Conservation (phyloP, 2,888 invertebrate genomes). For the Phytoseiulus persimilis region DNA sequence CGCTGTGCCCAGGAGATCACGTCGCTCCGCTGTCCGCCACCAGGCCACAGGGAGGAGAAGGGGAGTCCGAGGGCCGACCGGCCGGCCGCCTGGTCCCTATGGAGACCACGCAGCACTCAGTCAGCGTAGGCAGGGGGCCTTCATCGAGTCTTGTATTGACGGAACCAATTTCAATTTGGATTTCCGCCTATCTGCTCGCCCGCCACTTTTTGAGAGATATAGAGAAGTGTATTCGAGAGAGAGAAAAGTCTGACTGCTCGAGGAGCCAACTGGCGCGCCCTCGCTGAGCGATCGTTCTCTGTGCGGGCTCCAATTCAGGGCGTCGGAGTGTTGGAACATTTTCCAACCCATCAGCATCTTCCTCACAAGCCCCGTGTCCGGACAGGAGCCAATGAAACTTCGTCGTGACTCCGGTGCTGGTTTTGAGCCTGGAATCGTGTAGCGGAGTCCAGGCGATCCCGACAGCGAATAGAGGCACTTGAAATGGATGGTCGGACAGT, state of each 20-base stretch:
- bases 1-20: background rate
- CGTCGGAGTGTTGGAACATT: no score
- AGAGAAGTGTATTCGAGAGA: background rate
- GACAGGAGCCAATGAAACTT: no score
- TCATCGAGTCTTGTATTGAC: background rate
- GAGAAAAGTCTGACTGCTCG: background rate
- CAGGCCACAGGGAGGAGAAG: background rate
- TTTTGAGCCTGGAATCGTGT: no score
- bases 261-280: no score
- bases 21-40: background rate
- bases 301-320: no score
- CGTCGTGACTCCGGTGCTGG: no score
- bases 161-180: background rate
- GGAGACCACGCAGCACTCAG: background rate
- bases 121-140: background rate
- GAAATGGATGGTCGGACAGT: background rate
- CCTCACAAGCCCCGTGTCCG: no score
- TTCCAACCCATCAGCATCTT: no score
- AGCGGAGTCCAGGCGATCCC: background rate
- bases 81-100: background rate
- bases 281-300: no score
- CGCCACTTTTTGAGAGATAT: background rate
- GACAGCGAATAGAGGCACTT: background rate
- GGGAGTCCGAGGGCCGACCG: background rate
- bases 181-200: background rate